These are phyloP conservation scores for Camarhynchus parvulus DNA, from an alignment of 2,113 vertebrate species.

Conservation along the genomic window DNA sequence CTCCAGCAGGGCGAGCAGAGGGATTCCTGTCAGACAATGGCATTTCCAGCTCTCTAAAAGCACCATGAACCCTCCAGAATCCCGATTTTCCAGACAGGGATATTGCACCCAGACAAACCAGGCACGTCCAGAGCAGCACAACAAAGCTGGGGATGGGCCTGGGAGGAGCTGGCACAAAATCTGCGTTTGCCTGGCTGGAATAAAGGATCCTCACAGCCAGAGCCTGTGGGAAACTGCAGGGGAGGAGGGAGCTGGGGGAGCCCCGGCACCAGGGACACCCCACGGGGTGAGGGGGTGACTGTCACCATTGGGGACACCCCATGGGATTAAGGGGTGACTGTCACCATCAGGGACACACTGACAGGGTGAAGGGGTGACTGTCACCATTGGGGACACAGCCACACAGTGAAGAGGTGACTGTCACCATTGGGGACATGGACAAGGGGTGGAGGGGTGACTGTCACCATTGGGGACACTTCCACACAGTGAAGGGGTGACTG, in stretches of 20 bases:
- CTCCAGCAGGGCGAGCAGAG: not conserved
- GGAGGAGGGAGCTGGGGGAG: not conserved
- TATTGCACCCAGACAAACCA: not conserved
- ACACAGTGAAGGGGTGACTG: not conserved
- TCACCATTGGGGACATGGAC: no score
- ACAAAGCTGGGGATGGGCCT: not conserved
- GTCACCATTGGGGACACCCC: not conserved
- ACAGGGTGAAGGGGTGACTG: not conserved
- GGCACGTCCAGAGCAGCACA: not conserved
- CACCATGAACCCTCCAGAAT: not conserved
- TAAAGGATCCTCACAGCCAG: not conserved
- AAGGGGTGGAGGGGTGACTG: not conserved
- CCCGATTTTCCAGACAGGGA: not conserved
- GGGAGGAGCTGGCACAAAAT: not conserved
- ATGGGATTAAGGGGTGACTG: no score
- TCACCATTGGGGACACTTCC: accelerated
- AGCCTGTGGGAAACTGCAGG: not conserved
- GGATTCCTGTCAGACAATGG: not conserved
- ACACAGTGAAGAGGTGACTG: no score
- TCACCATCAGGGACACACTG: accelerated
- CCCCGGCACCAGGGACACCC: not conserved
- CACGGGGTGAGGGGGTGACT: not conserved
- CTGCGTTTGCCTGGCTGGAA: not conserved
- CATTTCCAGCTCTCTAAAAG: not conserved
- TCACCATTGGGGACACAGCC: not conserved